These are phyloP conservation scores for Lithophane semibrunnea DNA, from an alignment of 2,888 invertebrate species.

Conservation along the genomic window DNA sequence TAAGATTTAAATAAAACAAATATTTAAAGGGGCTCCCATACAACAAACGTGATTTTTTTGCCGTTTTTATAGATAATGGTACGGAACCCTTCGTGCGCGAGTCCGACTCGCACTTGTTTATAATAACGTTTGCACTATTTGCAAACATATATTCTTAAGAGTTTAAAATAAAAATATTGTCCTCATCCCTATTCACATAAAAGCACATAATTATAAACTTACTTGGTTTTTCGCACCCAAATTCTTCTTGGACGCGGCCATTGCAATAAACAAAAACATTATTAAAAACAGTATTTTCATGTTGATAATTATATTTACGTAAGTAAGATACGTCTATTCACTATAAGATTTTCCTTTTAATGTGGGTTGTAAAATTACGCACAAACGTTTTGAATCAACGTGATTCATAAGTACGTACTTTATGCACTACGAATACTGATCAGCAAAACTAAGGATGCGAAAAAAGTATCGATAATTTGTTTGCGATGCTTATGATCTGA, in stretches of 20 bases:
- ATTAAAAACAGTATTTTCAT: conserved; percentile 35
- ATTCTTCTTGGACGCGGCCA: conserved; percentile 7
- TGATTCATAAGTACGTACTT: not conserved
- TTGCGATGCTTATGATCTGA: not conserved
- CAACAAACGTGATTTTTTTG: no score
- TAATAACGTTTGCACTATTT: no score
- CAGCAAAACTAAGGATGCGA: not conserved
- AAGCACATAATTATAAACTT: not conserved
- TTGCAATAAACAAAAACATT: conserved; percentile 15
- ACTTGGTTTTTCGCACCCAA: conserved; percentile 13
- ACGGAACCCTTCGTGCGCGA: no score
- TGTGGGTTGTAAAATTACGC: not conserved
- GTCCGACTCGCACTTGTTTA: no score
- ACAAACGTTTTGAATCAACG: not conserved
- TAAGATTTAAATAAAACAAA: no score
- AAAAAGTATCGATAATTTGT: conserved; percentile 16
- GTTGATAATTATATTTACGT: not conserved
- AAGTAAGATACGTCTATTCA: not conserved
- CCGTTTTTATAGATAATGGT: no score
- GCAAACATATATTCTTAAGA: no score
- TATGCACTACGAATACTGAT: not conserved
- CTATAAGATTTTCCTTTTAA: not conserved
- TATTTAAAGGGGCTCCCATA: no score
- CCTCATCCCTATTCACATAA: not conserved
- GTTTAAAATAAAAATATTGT: no score